Conservation (phyloP, 2,888 invertebrate genomes). For the Acanthosepion pharaonis region DNA sequence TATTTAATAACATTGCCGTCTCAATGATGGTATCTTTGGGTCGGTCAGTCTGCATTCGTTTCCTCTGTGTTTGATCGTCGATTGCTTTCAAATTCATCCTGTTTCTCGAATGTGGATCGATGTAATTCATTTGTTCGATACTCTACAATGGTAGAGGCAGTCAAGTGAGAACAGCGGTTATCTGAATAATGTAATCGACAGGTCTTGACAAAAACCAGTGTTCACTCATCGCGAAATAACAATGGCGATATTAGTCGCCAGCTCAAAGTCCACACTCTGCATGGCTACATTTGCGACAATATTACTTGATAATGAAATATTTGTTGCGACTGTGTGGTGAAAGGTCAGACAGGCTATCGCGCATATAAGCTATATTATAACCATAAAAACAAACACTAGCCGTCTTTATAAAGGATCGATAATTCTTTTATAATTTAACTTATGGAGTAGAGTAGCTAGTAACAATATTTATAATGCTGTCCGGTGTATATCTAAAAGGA, state of each 20-base stretch:
- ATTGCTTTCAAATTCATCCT: background rate
- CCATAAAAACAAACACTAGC: background rate
- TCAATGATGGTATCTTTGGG: background rate
- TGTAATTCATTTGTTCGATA: conserved; percentile 3
- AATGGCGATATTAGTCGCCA: conserved; percentile 6
- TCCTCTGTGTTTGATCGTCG: background rate
- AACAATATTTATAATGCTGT: too few species aligned
- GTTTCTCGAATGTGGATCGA: background rate
- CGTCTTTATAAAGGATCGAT: background rate
- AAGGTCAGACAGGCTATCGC: background rate
- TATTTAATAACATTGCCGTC: background rate
- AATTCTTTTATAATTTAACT: too few species aligned
- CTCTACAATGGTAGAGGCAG: background rate
- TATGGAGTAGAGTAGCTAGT: too few species aligned
- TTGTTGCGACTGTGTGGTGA: background rate
- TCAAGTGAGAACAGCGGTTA: background rate
- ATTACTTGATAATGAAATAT: conserved; percentile 4
- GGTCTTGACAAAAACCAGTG: background rate
- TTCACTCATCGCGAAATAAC: conserved; percentile 13
- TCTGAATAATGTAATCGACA: background rate
- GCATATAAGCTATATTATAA: background rate
- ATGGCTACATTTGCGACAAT: background rate
- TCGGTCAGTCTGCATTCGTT: background rate
- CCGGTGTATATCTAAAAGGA: too few species aligned
- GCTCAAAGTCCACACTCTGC: background rate